Base-by-base conservation (phyloP, 1,140 invertebrate species). In the Notospermus geniculatus region DNA sequence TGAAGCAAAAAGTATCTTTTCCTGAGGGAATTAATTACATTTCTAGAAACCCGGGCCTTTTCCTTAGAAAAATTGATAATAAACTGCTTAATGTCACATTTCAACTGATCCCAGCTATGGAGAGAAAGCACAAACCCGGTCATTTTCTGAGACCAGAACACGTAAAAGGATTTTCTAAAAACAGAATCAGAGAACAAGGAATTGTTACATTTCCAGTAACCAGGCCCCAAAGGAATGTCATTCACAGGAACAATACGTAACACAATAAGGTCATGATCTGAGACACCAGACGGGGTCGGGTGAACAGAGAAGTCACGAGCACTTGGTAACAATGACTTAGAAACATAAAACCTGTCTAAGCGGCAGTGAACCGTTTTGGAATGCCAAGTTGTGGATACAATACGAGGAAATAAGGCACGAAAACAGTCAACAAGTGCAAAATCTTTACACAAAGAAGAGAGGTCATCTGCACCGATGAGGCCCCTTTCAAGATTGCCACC, bases 201-300 rank as follows among this genome's bases (percentile, higher is more conserved):
- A 55, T 61, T 63, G 56, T 67, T 67, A 59, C 61, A 67, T 32
- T 67, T 63, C 63, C 68, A 70, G 62, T 59, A 68, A 17, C 62
- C 63, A 11, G 50, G 50, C 7, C 66, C 69, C 1, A 62, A 27
- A 7, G 23, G 25, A n/a, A 57, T 30, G n/a, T 17, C 25, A 28
- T 23, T 15, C 17, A 56, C 39, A 17, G 39, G 22, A n/a, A 29
- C 32, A 13, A 57, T 25, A 1, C n/a, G 15, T 15, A 57, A 17
- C 17, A n/a, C 22, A 23, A 62, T 41, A 30, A 50, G 57, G 19
- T 29, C 23, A 27, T 57, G 55, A 52, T 57, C 54, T 1, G 54
- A 57, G 9, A 45, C 25, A 17, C 54, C n/a, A 30, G 23, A 46
- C 13, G 56, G 15, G 15, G 45, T 30, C 5, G 30, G 29, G 11